Evolutionary conservation across 2,113 vertebrate genomes (phyloP).

Genomic region (Sterna hirundo): DNA sequence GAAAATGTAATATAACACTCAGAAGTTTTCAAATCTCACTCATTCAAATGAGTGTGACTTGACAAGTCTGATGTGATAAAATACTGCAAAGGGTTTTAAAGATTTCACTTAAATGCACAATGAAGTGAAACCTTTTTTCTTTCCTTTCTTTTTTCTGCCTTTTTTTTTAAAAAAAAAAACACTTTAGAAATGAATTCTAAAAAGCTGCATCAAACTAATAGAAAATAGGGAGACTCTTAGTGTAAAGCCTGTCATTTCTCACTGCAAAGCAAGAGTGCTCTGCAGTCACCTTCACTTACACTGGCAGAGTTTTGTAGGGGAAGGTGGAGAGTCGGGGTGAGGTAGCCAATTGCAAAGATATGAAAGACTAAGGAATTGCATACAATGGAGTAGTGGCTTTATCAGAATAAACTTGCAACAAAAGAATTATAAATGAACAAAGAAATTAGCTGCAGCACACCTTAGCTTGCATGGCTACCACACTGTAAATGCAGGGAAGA

Average conservation of each 20-base stretch:
- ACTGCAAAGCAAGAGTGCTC: neutral
- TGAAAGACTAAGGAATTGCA: neutral
- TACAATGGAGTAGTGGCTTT: neutral
- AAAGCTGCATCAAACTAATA: neutral
- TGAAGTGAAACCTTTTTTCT: conserved; percentile 15
- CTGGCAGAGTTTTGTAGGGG: neutral
- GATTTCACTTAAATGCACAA: conserved; percentile 38
- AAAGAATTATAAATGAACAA: neutral
- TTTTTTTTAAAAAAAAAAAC: neutral
- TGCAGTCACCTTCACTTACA: neutral
- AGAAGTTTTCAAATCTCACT: conserved; percentile 72
- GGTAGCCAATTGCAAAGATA: neutral
- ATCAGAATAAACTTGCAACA: neutral
- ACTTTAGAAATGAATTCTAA: neutral
- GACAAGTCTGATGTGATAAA: conserved; percentile 66
- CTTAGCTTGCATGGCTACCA: neutral
- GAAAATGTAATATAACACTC: conserved; percentile 74
- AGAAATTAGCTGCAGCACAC: neutral
- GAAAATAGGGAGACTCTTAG: neutral
- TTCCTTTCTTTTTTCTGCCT: neutral
- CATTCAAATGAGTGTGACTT: conserved; percentile 74
- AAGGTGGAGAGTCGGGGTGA: neutral
- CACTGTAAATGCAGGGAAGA: neutral
- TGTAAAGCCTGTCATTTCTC: neutral
- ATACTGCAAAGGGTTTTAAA: conserved; percentile 50